Evolutionary conservation across 2,113 vertebrate species (phyloP).

Genomic region (Raja brachyura): DNA sequence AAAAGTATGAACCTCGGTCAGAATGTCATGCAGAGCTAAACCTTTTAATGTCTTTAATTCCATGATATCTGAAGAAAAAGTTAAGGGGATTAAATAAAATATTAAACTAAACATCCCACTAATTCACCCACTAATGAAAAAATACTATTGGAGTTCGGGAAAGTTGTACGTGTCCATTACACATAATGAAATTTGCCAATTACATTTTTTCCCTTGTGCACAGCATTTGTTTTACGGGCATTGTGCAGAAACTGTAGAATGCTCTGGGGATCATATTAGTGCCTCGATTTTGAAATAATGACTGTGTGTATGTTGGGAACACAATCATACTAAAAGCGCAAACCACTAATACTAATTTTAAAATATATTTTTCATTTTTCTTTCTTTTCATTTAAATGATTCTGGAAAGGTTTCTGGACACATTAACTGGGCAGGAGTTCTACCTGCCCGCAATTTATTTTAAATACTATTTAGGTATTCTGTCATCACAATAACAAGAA

Average conservation of each 20-base stretch:
- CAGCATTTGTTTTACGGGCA: neutral
- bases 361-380: neutral
- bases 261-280: neutral
- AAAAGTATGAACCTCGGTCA: slow-evolving; percentile 85
- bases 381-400: neutral
- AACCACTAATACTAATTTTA: neutral
- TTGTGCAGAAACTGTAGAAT: neutral
- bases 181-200: neutral
- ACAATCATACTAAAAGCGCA: neutral
- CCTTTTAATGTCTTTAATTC: slow-evolving; percentile 89
- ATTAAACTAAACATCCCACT: neutral
- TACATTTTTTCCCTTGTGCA: neutral
- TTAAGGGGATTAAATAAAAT: slow-evolving; percentile 41
- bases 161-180: neutral
- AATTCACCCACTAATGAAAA: neutral
- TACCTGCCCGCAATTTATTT: neutral
- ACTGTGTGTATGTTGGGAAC: neutral
- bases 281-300: neutral
- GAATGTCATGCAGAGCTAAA: slow-evolving; percentile 85
- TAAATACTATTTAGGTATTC: neutral
- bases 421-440: neutral
- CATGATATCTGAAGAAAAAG: slow-evolving; percentile 63
- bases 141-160: neutral
- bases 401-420: neutral
- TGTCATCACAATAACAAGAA: neutral